phyloP scores from a whole-genome alignment of 2,797 vertebrate genomes.

The Salmo trutta region DNA sequence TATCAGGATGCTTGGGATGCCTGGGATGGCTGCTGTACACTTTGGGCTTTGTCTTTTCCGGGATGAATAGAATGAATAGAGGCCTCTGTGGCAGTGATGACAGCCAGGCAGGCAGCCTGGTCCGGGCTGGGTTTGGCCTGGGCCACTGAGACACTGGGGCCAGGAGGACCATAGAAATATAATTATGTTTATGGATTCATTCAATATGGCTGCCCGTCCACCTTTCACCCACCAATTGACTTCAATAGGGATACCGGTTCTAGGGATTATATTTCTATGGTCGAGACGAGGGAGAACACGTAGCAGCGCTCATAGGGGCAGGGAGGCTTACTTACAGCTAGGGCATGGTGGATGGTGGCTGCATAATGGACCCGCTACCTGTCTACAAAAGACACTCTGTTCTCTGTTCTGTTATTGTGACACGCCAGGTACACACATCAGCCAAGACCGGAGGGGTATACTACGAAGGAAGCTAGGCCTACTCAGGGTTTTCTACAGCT shows the following conservation, averaged over 20 bases:
- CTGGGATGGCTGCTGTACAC: slow-evolving; percentile 73
- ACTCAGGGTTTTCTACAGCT: too few species aligned
- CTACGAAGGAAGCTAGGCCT: too few species aligned
- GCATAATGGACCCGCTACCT: slow-evolving; percentile 28
- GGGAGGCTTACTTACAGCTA: slow-evolving; percentile 12
- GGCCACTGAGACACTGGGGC: slow-evolving; percentile 57
- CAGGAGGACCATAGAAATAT: slow-evolving; percentile 24
- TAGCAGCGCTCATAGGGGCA: slow-evolving; percentile 52
- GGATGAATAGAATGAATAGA: slow-evolving; percentile 73
- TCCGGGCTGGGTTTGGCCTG: slow-evolving; percentile 44
- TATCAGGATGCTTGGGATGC: slow-evolving; percentile 79
- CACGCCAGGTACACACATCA: slow-evolving; percentile 42
- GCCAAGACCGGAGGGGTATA: slow-evolving; percentile 15
- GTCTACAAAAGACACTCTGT: slow-evolving; percentile 70
- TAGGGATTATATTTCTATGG: background rate
- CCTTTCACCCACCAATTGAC: background rate
- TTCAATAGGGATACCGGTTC: background rate
- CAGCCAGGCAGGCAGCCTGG: slow-evolving; percentile 55
- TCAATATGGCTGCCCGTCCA: background rate
- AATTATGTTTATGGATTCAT: background rate
- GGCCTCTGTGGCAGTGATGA: slow-evolving; percentile 78
- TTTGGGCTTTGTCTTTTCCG: slow-evolving; percentile 75
- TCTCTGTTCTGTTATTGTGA: slow-evolving; percentile 62
- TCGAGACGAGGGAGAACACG: background rate
- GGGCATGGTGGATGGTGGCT: slow-evolving; percentile 60